phyloP scores from a whole-genome alignment of 2,113 vertebrate genomes.

The Pan troglodytes region DNA sequence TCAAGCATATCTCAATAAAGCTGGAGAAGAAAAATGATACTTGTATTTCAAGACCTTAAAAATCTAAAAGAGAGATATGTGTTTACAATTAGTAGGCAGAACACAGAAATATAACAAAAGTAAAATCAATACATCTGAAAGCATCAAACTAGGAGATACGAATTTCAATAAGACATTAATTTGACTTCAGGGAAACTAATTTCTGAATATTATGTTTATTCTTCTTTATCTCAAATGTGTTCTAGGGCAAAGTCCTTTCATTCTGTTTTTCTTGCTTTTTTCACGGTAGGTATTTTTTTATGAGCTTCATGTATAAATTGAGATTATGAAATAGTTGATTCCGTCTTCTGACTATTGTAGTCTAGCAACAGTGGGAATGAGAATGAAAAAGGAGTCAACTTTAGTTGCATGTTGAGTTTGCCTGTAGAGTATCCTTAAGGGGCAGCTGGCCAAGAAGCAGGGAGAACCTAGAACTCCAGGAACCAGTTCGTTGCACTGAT shows the following conservation, averaged over 20 bases:
- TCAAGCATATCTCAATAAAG: neutral
- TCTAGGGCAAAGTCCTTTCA: neutral
- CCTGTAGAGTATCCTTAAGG: neutral
- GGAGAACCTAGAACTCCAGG: neutral
- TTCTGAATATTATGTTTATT: neutral
- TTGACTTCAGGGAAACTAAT: neutral
- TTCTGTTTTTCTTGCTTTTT: neutral
- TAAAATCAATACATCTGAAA: neutral
- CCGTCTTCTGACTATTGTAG: neutral
- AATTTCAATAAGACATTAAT: neutral
- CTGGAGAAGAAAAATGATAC: neutral
- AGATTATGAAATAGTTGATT: neutral
- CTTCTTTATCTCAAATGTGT: neutral
- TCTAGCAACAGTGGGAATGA: neutral
- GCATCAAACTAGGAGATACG: neutral
- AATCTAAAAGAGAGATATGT: neutral
- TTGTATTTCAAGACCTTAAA: constrained; percentile 3
- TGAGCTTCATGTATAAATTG: neutral
- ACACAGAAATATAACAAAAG: constrained; percentile 5
- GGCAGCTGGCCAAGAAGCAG: neutral
- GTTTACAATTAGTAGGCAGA: constrained; percentile 10
- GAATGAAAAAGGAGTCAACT: neutral
- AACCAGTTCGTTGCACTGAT: neutral
- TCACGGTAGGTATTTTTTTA: neutral
- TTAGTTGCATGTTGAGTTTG: neutral